Conservation (phyloP, 1,140 invertebrate species). For the Ctenoplectra terminalis region DNA sequence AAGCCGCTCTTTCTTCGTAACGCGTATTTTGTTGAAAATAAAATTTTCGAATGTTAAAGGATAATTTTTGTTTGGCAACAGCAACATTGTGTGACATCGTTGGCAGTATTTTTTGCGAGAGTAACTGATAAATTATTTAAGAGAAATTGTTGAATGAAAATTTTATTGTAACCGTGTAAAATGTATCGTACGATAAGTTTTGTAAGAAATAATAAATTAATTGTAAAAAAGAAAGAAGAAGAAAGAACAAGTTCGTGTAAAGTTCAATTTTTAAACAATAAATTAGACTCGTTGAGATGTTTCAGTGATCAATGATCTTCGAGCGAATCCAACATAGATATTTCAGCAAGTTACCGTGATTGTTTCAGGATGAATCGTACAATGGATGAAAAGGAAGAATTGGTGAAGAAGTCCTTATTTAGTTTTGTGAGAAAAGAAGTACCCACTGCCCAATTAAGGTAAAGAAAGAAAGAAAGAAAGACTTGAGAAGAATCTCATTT, state of each 20-base stretch:
- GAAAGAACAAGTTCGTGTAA: background rate
- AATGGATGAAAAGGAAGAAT: slow-evolving; percentile 88
- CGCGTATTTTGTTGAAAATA: too few species aligned
- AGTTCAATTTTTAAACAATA: background rate
- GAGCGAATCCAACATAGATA: background rate
- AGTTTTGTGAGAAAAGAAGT: slow-evolving; percentile 90
- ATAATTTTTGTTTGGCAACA: background rate
- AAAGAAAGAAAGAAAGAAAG: slow-evolving; percentile 24
- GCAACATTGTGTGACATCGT: background rate
- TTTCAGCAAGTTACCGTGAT: background rate
- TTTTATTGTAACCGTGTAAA: background rate
- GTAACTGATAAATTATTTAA: background rate
- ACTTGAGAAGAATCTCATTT: background rate
- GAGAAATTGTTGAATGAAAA: background rate
- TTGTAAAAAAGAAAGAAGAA: too few species aligned
- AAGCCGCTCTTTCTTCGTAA: too few species aligned
- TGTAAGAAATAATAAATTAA: too few species aligned
- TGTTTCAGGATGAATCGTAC: slow-evolving; percentile 78
- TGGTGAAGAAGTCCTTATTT: slow-evolving; percentile 91
- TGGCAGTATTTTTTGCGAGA: background rate
- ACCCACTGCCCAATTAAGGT: slow-evolving; percentile 89
- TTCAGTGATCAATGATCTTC: background rate
- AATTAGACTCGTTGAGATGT: background rate
- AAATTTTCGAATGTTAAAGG: background rate
- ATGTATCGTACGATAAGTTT: background rate